These are phyloP conservation scores for Diabrotica virgifera DNA, from an alignment of 1,140 invertebrate genomes.

Conservation along the genomic window DNA sequence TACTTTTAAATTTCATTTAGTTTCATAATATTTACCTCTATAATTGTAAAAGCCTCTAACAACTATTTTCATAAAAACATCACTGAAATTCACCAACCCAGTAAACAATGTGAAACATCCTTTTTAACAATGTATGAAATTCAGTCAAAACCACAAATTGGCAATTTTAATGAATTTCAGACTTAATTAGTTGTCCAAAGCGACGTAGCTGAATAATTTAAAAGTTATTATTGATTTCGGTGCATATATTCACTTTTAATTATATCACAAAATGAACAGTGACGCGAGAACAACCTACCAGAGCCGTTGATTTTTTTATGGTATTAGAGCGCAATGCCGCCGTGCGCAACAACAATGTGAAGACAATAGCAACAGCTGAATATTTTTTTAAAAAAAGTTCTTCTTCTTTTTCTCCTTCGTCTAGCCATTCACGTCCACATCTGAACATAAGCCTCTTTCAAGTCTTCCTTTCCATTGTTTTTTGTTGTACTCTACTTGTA, in stretches of 20 bases:
- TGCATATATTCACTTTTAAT: not conserved
- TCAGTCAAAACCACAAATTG: not conserved
- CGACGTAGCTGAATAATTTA: conserved; percentile 1
- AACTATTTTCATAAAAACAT: no score
- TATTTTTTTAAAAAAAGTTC: not conserved
- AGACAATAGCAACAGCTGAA: not conserved
- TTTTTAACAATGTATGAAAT: not conserved
- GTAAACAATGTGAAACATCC: no score
- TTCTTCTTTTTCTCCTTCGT: no score
- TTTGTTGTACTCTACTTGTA: no score
- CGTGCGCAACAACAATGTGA: not conserved
- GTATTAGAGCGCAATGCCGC: not conserved
- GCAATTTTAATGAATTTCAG: conserved; percentile 3
- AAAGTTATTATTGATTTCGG: not conserved
- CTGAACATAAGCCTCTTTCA: no score
- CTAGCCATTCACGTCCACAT: not conserved
- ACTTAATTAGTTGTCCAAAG: not conserved
- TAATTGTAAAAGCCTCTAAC: no score
- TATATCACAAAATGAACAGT: not conserved
- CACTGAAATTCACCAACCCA: no score
- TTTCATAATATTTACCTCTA: no score
- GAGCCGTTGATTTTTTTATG: not conserved
- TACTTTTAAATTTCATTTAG: no score
- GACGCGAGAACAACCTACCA: not conserved
- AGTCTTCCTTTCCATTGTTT: no score